Evolutionary conservation across 1,140 invertebrate species (phyloP).

Genomic region (Kradibia gibbosae): DNA sequence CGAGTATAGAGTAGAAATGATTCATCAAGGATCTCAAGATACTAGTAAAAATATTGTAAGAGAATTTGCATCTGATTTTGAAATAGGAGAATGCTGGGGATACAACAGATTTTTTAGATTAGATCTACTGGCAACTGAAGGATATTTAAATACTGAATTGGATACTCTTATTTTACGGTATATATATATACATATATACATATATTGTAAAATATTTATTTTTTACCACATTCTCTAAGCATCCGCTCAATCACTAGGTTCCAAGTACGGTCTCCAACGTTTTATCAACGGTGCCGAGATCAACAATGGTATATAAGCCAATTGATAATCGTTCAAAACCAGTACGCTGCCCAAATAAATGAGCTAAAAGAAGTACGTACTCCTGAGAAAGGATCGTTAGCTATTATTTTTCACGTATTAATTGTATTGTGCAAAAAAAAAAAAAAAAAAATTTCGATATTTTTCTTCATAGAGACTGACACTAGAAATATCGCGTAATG

Average conservation of each 20-base stretch:
- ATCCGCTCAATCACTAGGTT: constrained; percentile 75
- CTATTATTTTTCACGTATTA: background rate
- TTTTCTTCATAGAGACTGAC: constrained; percentile 75
- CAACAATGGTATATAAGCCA: constrained; percentile 96
- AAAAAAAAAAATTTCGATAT: background rate
- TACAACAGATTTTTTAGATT: constrained; percentile 95
- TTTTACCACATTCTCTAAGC: constrained; percentile 40
- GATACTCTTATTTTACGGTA: constrained; percentile 84
- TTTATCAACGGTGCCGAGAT: constrained; percentile 93
- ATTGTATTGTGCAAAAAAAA: background rate
- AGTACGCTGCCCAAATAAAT: constrained; percentile 86
- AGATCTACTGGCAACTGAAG: constrained; percentile 91
- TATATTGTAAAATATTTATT: constrained; percentile 31
- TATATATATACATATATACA: constrained; percentile 32
- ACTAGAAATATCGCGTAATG: constrained; percentile 81
- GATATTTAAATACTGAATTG: constrained; percentile 84
- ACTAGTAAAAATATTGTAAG: constrained; percentile 91
- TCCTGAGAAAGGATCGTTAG: background rate
- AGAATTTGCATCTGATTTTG: constrained; percentile 95
- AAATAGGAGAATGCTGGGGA: constrained; percentile 98
- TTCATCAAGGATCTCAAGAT: constrained; percentile 89
- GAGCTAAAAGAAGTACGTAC: constrained; percentile 85
- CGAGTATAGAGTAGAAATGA: constrained; percentile 96
- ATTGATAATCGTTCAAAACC: constrained; percentile 84
- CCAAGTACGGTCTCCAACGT: constrained; percentile 93